Conservation (phyloP, 1,140 invertebrate genomes). For the Heliconius hewitsoni region DNA sequence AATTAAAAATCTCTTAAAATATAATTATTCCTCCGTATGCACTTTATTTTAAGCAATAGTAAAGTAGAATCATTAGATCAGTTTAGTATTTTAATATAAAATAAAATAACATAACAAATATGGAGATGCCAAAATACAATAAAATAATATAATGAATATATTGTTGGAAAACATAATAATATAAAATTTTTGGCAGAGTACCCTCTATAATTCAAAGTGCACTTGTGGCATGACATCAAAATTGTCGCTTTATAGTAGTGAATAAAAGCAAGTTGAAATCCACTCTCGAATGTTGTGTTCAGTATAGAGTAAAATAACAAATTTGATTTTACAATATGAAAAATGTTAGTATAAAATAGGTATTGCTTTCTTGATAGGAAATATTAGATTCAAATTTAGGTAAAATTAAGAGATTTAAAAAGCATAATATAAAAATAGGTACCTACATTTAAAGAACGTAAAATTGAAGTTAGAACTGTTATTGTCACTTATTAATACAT, state of each 20-base stretch:
- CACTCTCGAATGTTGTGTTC: not conserved
- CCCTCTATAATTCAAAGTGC: constrained; percentile 5
- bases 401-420: no score
- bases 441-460: no score
- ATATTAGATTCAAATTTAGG: no score
- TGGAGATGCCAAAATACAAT: not conserved
- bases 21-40: no score
- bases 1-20: no score
- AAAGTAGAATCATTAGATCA: not conserved
- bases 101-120: not conserved
- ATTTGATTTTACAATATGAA: not conserved
- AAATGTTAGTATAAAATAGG: not conserved
- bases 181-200: not conserved
- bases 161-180: constrained; percentile 4
- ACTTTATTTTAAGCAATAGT: no score
- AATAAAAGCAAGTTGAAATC: constrained; percentile 1
- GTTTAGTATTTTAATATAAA: not conserved
- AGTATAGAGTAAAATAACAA: not conserved
- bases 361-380: no score
- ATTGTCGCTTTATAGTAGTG: not conserved
- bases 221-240: constrained; percentile 5
- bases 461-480: no score
- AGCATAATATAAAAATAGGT: no score
- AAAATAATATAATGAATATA: not conserved
- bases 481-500: no score